Base-by-base conservation (phyloP, 2,888 invertebrate genomes). In the Lochmaea crataegi region DNA sequence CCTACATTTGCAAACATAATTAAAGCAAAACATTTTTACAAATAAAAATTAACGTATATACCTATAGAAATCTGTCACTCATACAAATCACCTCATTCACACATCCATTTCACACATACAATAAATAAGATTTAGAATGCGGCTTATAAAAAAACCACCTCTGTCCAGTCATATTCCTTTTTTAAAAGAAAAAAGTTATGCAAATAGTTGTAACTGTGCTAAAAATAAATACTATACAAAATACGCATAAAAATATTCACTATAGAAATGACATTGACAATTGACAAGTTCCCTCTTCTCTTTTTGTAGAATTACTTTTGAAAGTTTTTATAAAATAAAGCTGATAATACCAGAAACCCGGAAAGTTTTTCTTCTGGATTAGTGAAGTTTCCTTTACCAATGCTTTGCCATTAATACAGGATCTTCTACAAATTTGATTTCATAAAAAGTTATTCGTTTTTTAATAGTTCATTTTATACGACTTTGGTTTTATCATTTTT, bases 41-140 rank as follows among this genome's bases (percentile, higher is more conserved):
- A 70, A 65, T 32, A 70, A 64, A 69, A 64, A 56, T 26, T 32
- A 9, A 57, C 22, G 53, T 56, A 16, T 64, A 63, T 53, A 3
- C 10, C 7, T 68, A 53, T 41, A 57, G n/a, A 56, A 70, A 22
- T 32, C 12, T 51, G 22, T 51, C 56, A 70, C 53, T 64, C 70
- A 56, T 22, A 26, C 38, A 45, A 63, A 63, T 41, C 61, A 41
- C 10, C 56, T 14, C 70, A 57, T 22, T 56, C 70, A 70, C 51
- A 53, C 61, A 38, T n/a, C 42, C 51, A 41, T 41, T 61, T 12
- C 10, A 42, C 56, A 51, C 22, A 53, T 22, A 60, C 22, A 65
- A 71, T 71, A 71, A 71, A 72, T 68, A 42, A 72, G 48, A 68
- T 68, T n/a, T 58, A 58, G 32, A 48, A 61, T 63, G n/a, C n/a